These are phyloP conservation scores for Theristicus caerulescens DNA, from an alignment of 2,113 vertebrate genomes.

Conservation along the genomic window DNA sequence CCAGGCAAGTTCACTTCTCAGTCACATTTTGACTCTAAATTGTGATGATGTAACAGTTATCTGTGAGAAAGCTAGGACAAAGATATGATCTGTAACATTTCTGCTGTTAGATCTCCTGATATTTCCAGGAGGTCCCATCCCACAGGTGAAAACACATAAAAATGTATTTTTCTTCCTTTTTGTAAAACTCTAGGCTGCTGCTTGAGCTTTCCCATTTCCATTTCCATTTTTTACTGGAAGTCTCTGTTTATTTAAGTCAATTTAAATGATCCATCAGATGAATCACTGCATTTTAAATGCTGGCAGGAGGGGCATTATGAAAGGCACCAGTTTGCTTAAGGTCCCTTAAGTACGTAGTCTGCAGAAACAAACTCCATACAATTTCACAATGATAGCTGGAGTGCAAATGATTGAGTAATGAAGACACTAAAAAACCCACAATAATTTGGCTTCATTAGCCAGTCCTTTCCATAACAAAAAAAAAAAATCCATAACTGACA, in stretches of 20 bases:
- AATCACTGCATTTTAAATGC: slow-evolving; percentile 12
- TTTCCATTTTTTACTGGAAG: slow-evolving; percentile 5
- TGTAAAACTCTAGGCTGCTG: background rate
- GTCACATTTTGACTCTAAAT: background rate
- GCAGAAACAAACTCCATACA: background rate
- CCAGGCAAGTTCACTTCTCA: background rate
- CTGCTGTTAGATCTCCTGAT: background rate
- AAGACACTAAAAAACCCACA: background rate
- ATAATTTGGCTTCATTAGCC: background rate
- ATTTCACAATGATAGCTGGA: slow-evolving; percentile 19
- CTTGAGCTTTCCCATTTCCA: background rate
- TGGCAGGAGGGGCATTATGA: background rate
- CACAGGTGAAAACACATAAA: background rate
- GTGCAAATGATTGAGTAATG: background rate
- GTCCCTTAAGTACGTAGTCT: background rate
- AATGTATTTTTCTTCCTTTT: background rate
- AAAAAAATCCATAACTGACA: background rate
- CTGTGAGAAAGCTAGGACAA: background rate
- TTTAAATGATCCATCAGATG: slow-evolving; percentile 2
- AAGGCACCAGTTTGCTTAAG: background rate
- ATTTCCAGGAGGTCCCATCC: background rate
- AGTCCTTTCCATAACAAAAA: background rate
- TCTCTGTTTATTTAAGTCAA: background rate
- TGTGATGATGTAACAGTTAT: background rate
- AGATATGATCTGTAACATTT: background rate